Conservation (phyloP, 2,888 invertebrate genomes). For the Drosophila prostipennis region DNA sequence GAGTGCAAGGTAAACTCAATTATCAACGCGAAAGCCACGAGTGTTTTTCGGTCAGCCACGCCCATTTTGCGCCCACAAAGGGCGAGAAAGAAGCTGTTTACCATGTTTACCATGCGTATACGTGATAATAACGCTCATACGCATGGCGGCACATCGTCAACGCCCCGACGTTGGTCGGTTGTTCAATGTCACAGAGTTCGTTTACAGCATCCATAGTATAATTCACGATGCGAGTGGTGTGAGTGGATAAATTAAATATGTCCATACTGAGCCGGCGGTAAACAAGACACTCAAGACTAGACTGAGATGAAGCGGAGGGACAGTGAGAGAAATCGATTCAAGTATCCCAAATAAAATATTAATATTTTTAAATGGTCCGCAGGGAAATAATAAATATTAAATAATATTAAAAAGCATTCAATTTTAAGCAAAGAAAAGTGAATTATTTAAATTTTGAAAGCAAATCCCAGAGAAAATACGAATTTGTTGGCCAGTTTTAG, state of each 20-base stretch:
- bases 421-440: too few species aligned
- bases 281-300: slow-evolving; percentile 22
- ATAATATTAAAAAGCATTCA: too few species aligned
- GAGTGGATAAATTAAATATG: slow-evolving; percentile 40
- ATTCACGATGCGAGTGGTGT: slow-evolving; percentile 27
- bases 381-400: background rate
- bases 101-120: slow-evolving; percentile 54
- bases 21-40: background rate
- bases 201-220: slow-evolving; percentile 36
- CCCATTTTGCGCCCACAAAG: background rate
- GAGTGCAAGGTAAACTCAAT: slow-evolving; percentile 11
- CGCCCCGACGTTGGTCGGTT: slow-evolving; percentile 8
- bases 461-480: too few species aligned
- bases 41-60: background rate
- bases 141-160: slow-evolving; percentile 32
- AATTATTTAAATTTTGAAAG: too few species aligned
- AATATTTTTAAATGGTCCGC: background rate
- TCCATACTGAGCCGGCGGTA: slow-evolving; percentile 18
- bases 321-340: slow-evolving; percentile 2
- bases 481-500: too few species aligned
- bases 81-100: slow-evolving; percentile 9
- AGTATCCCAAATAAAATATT: too few species aligned
- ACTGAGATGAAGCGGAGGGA: background rate
- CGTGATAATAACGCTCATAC: slow-evolving; percentile 59
- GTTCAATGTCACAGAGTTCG: slow-evolving; percentile 46